Conservation (phyloP, 2,797 vertebrate genomes). For the Sternarchorhynchus goeldii region DNA sequence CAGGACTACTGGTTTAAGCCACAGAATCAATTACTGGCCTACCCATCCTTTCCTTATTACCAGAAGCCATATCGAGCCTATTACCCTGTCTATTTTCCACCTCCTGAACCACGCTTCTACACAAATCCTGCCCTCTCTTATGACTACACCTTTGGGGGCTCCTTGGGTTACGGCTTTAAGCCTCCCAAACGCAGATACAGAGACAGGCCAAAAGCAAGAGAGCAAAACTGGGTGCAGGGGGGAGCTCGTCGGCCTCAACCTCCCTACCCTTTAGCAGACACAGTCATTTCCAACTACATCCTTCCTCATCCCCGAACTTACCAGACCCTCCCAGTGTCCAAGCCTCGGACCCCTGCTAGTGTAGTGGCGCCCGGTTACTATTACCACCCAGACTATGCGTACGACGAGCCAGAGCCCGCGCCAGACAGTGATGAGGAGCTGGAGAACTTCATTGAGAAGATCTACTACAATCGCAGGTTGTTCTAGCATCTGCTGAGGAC, state of each 20-base stretch:
- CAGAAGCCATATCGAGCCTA: slow-evolving; percentile 81
- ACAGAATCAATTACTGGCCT: slow-evolving; percentile 80
- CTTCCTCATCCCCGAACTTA: slow-evolving; percentile 87
- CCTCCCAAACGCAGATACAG: slow-evolving; percentile 64
- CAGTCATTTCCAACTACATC: slow-evolving; percentile 84
- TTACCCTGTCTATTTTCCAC: slow-evolving; percentile 81
- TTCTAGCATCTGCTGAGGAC: slow-evolving; percentile 67
- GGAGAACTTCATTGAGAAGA: slow-evolving; percentile 92
- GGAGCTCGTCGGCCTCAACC: slow-evolving; percentile 66
- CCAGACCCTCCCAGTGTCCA: slow-evolving; percentile 77
- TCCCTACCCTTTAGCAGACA: slow-evolving; percentile 64
- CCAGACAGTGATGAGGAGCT: slow-evolving; percentile 87
- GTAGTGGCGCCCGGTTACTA: slow-evolving; percentile 75
- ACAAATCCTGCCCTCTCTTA: slow-evolving; percentile 74
- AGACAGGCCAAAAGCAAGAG: slow-evolving; percentile 73
- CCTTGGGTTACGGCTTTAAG: slow-evolving; percentile 67
- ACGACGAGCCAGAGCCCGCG: slow-evolving; percentile 79
- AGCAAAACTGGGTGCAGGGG: slow-evolving; percentile 72
- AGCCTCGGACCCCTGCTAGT: slow-evolving; percentile 69
- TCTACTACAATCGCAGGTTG: slow-evolving; percentile 85
- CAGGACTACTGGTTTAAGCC: slow-evolving; percentile 83
- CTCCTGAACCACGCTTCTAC: slow-evolving; percentile 77
- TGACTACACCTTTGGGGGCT: slow-evolving; percentile 78
- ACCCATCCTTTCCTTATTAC: slow-evolving; percentile 78
- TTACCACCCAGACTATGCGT: slow-evolving; percentile 82